These are phyloP conservation scores for Telmatochromis sp. DNA, from an alignment of 2,113 vertebrate species.

Conservation along the genomic window DNA sequence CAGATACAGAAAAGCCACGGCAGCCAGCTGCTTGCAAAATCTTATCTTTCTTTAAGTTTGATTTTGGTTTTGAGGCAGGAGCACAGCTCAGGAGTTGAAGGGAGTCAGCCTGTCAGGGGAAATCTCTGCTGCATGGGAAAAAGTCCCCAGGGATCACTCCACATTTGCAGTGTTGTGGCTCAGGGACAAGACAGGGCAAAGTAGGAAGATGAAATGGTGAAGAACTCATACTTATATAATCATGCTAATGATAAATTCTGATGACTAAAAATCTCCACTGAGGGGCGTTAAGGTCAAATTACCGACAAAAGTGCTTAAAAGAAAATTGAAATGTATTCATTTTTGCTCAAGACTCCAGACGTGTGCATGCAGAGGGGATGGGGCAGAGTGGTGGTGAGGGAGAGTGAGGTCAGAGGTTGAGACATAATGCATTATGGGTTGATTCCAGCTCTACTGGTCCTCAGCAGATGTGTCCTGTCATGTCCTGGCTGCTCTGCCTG, in stretches of 20 bases:
- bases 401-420: neutral
- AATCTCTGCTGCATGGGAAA: slow-evolving; percentile 64
- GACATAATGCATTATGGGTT: slow-evolving; percentile 34
- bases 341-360: neutral
- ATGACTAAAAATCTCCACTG: slow-evolving; percentile 25
- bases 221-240: slow-evolving; percentile 57
- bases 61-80: slow-evolving; percentile 52
- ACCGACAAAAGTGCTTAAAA: neutral
- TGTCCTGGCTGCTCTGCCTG: slow-evolving; percentile 93
- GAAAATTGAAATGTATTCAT: neutral
- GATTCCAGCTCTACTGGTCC: slow-evolving; percentile 44
- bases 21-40: slow-evolving; percentile 47
- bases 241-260: slow-evolving; percentile 37
- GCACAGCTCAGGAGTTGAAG: slow-evolving; percentile 56
- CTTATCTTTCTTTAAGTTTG: slow-evolving; percentile 50
- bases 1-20: slow-evolving; percentile 45
- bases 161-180: slow-evolving; percentile 54
- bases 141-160: slow-evolving; percentile 62
- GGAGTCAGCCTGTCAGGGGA: slow-evolving; percentile 65
- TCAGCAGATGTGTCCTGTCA: slow-evolving; percentile 89
- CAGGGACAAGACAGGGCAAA: slow-evolving; percentile 49
- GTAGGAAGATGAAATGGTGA: slow-evolving; percentile 25
- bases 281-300: slow-evolving; percentile 1
- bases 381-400: neutral
- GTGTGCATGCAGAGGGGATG: neutral